phyloP scores from a whole-genome alignment of 2,888 invertebrate genomes.

The Malacosoma neustria region DNA sequence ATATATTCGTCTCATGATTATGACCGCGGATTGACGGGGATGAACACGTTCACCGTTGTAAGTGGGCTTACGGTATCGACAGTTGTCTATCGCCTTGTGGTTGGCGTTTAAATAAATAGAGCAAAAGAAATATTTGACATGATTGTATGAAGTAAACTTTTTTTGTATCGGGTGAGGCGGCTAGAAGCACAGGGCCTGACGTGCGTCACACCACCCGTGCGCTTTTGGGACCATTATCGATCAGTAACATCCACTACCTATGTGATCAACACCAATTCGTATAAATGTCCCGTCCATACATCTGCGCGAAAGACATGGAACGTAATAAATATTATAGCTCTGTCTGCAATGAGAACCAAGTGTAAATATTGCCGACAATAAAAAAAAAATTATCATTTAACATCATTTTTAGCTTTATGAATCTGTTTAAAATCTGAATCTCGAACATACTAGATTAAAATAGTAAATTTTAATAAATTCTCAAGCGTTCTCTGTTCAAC shows the following conservation, averaged over 20 bases:
- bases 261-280: conserved; percentile 42
- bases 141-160: conserved; percentile 31
- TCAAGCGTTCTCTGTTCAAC: no score
- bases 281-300: conserved; percentile 33
- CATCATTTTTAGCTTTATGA: no score
- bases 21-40: conserved; percentile 8
- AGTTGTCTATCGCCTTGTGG: conserved; percentile 34
- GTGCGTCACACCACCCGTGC: conserved; percentile 46
- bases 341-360: no score
- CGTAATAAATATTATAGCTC: no score
- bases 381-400: no score
- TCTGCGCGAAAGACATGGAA: conserved; percentile 16
- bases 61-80: background rate
- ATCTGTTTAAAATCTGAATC: no score
- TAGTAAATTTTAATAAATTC: no score
- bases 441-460: no score
- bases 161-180: conserved; percentile 55
- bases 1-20: conserved; percentile 22
- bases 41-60: conserved; percentile 3
- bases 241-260: conserved; percentile 29
- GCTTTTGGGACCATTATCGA: conserved; percentile 42
- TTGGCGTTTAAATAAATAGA: conserved; percentile 49
- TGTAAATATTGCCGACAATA: no score
- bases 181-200: conserved; percentile 68
- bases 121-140: conserved; percentile 44